Percentiles rank a stretch among this genome's conserved stretches.
phyloP scores from a whole-genome alignment of 2,797 vertebrate genomes.

The Pangasius djambal region DNA sequence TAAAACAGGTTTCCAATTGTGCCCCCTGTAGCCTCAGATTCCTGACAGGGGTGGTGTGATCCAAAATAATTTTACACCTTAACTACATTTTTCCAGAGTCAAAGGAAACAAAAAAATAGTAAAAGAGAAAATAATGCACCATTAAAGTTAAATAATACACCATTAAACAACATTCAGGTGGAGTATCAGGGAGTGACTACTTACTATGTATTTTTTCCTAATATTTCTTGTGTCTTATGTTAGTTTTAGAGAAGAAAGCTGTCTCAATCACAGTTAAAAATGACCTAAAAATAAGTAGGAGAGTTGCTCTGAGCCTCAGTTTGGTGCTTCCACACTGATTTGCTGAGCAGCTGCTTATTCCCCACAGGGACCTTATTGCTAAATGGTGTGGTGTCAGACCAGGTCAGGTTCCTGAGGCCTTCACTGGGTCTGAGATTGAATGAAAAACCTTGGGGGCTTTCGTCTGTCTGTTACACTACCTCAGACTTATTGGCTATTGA shows the following conservation, averaged over 20 bases:
- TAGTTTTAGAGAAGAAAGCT: neutral
- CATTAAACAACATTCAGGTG: neutral
- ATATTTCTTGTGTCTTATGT: neutral
- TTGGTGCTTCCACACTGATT: conserved; percentile 59
- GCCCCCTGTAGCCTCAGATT: neutral
- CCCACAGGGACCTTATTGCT: conserved; percentile 55
- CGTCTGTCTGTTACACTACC: conserved; percentile 54
- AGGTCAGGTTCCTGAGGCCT: conserved; percentile 60
- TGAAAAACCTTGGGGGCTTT: conserved; percentile 47
- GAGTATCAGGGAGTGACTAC: neutral
- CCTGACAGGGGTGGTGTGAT: neutral
- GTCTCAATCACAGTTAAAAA: neutral
- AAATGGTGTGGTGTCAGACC: conserved; percentile 68
- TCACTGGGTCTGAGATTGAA: conserved; percentile 45
- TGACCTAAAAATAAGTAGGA: neutral
- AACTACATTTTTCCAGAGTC: neutral
- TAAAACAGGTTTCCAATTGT: neutral
- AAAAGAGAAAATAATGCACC: neutral
- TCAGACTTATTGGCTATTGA: conserved; percentile 31
- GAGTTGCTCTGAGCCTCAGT: conserved; percentile 18
- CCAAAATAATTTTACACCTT: neutral
- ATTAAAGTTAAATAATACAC: neutral
- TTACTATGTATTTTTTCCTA: neutral
- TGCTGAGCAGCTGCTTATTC: conserved; percentile 54
- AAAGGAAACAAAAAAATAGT: neutral